Percentiles rank a stretch among this genome's conserved stretches.
phyloP scores from a whole-genome alignment of 1,140 invertebrate genomes.

The Cryptotermes secundus region DNA sequence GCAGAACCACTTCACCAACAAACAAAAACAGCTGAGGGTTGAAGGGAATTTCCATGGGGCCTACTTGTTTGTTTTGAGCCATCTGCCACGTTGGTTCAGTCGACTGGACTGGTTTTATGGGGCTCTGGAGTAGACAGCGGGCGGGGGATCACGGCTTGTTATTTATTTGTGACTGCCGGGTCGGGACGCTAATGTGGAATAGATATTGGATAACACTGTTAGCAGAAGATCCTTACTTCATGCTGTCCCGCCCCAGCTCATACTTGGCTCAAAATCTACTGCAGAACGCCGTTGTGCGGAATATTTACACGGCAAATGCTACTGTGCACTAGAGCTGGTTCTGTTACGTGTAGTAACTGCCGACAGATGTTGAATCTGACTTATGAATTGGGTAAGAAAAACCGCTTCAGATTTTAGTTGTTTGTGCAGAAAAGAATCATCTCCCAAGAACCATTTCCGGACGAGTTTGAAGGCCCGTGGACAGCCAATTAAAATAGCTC shows the following conservation, averaged over 20 bases:
- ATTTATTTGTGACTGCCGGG: constrained; percentile 4
- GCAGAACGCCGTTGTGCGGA: not conserved
- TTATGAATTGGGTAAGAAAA: too few species aligned
- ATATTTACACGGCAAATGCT: too few species aligned
- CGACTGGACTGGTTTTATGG: not conserved
- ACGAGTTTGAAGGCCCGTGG: too few species aligned
- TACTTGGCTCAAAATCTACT: not conserved
- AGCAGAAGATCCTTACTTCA: not conserved
- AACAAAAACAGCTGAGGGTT: not conserved
- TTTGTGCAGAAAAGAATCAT: too few species aligned
- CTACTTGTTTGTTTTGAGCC: not conserved
- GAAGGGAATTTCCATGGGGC: not conserved
- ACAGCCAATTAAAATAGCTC: too few species aligned
- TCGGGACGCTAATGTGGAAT: not conserved
- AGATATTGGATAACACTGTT: not conserved
- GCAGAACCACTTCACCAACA: not conserved
- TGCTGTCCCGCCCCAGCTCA: too few species aligned
- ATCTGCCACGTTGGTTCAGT: not conserved
- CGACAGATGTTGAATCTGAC: too few species aligned
- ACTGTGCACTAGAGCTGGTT: too few species aligned
- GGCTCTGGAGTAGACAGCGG: not conserved
- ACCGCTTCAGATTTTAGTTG: too few species aligned
- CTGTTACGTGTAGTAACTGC: too few species aligned
- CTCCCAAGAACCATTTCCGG: too few species aligned
- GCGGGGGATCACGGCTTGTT: not conserved